phyloP scores from a whole-genome alignment of 2,113 vertebrate genomes.

The Catharus fuscescens region DNA sequence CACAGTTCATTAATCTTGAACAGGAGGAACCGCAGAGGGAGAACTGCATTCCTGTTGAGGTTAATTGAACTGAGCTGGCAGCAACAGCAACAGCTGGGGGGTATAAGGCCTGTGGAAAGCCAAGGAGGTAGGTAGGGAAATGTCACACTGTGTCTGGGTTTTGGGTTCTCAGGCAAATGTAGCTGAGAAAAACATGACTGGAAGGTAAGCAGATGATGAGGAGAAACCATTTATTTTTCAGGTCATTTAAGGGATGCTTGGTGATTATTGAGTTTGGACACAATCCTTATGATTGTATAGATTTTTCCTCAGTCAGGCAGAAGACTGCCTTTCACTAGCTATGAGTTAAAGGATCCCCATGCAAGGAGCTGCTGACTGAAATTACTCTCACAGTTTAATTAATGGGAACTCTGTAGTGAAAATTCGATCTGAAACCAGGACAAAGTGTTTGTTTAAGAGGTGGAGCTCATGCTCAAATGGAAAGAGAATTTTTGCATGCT shows the following conservation, averaged over 20 bases:
- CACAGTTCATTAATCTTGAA: constrained; percentile 43
- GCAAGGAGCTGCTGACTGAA: not conserved
- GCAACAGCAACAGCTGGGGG: not conserved
- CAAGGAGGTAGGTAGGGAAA: not conserved
- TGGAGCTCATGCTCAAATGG: not conserved
- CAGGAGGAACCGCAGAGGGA: constrained; percentile 35
- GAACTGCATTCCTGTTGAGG: not conserved
- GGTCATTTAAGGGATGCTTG: not conserved
- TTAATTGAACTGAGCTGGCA: constrained; percentile 28
- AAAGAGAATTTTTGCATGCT: not conserved
- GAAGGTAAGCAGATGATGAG: not conserved
- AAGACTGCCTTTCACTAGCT: constrained; percentile 9
- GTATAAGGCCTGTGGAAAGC: not conserved
- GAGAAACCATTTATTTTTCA: not conserved
- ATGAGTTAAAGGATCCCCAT: not conserved
- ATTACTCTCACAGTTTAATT: not conserved
- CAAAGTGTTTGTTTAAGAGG: not conserved
- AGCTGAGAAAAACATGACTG: not conserved
- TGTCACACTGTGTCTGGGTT: not conserved
- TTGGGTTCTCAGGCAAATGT: not conserved
- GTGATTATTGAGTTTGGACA: not conserved
- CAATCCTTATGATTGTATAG: not conserved
- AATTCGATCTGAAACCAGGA: constrained; percentile 20
- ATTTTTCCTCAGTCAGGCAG: not conserved
- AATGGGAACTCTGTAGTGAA: not conserved